Evolutionary conservation across 2,797 vertebrate species (phyloP).

Genomic region (Ctenosaura bakeri): DNA sequence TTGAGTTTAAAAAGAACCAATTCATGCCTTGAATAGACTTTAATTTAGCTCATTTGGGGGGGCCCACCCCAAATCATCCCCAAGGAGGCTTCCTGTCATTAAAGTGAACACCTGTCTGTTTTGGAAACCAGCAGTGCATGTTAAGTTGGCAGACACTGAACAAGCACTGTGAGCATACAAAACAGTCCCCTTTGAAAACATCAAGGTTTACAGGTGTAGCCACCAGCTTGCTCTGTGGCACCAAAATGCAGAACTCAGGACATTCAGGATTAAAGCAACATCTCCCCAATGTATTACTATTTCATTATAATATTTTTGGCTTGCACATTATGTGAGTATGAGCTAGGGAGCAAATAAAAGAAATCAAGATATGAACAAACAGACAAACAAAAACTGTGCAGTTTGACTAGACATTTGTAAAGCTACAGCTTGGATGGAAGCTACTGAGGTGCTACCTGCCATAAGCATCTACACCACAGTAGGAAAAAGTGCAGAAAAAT

Average conservation of each 20-base stretch:
- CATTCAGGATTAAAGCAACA: constrained; percentile 35
- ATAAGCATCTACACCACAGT: background rate
- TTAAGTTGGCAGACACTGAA: background rate
- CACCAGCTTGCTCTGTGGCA: constrained; percentile 9
- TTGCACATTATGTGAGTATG: constrained; percentile 31
- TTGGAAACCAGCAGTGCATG: background rate
- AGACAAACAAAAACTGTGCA: constrained; percentile 34
- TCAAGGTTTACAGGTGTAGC: background rate
- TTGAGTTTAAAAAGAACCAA: background rate
- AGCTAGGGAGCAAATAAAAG: background rate
- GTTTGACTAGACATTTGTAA: constrained; percentile 46
- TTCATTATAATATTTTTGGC: constrained; percentile 22
- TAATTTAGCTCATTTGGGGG: constrained; percentile 4
- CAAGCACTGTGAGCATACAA: background rate
- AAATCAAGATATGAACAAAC: background rate
- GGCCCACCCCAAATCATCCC: background rate
- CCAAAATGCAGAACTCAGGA: constrained; percentile 24
- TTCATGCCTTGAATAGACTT: background rate
- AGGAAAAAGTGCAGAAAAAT: constrained; percentile 69
- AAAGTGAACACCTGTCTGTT: background rate
- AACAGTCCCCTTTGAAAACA: background rate
- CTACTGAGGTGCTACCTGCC: constrained; percentile 49
- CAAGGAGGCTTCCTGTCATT: background rate
- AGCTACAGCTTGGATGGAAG: constrained; percentile 56
- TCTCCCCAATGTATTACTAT: background rate